Base-by-base conservation (phyloP, 2,888 invertebrate species). In the Nebria salina region DNA sequence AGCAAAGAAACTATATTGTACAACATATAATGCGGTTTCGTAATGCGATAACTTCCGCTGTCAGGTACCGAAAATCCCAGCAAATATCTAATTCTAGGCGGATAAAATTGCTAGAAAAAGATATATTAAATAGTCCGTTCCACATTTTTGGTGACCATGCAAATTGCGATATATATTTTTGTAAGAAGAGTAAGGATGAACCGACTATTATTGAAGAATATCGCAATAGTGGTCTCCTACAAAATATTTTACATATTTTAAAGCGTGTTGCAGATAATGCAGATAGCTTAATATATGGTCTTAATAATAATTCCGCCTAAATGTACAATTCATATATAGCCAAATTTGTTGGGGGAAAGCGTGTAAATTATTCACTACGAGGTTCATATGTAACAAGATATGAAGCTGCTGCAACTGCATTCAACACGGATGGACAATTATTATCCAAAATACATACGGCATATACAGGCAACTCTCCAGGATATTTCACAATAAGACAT, bases 261-360 rank as follows among this genome's bases (percentile, higher is more conserved):
- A 75, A 74, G 25, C 68, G 68, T 34, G 54, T 78, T 2, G 72
- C 66, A 4, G 43, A 65, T 65, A 65, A 73, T 15, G 43, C 73
- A 11, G 65, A 79, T 41, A 79, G 74, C n/a, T 34, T 79, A 9
- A 74, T 79, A n/a, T 72, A 70, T 8, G 75, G 75, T 13, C 54
- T 75, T 2, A 80, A 75, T 13, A 80, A 75, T 66, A 80, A 80
- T 75, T 1, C 68, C 6, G 80, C 80, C 5, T 75, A 80, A 75
- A n/a, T 75, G 34, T 78, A 78, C n/a, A 79, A 79, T 42, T 74
- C 79, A 1, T 66, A 73, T n/a, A 73, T 79, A 2, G 66, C 79
- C 8, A 79, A 79, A 66, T 66, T 74, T 74, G 66, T 79, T 25
- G 74, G 74, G 3, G 65, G 74, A 6, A 79, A 74, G 41, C 65